Evolutionary conservation across 2,113 vertebrate genomes (phyloP), one percentile per base, ranked within the genome.

Genomic region (Platichthys flesus): DNA sequence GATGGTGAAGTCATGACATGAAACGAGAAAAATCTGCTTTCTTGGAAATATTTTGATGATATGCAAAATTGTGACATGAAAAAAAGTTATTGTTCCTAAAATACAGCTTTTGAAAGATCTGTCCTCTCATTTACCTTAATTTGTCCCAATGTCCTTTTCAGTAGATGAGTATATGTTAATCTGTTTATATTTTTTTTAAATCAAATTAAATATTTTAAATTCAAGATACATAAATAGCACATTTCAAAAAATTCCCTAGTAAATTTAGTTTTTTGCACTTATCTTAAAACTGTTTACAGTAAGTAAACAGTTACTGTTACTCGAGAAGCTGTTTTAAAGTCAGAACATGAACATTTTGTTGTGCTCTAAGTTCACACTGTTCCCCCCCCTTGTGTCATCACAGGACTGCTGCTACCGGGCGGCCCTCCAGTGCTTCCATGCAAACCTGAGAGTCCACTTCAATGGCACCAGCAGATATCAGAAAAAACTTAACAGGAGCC

Each of bases 381-480:
- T 9, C 2, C 2, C 2, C 9, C 7, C 7, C 7, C 8, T 2
- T 3, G 9, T 42, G 12, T 42, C 40, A 42, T 42, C 2, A 64
- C 87, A 94, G 93, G 88, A 88, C 18, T 86, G 85, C 76, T 94
- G 94, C 66, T 60, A 75, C 66, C 51, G 52, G 16, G 40, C 81
- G 26, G 93, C 91, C 1, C 26, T 94, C n/a, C 0, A 59, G 0
- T 95, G 93, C 65, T 94, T 92, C 31, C 31, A 0, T 6, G 8
- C 0, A 0, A 82, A 62, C 35, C 31, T 94, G 78, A 0, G 0
- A 0, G 0, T 3, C 7, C 18, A 51, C 1, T 42, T 2, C 2
- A 56, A 69, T 3, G 0, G 3, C 0, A 16, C 18, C 2, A 45
- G 4, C 0, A 18, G 0, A 3, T 21, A 0, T 2, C 2, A 12